Evolutionary conservation across 2,113 vertebrate species (phyloP).

Genomic region (Callaeas wilsoni): DNA sequence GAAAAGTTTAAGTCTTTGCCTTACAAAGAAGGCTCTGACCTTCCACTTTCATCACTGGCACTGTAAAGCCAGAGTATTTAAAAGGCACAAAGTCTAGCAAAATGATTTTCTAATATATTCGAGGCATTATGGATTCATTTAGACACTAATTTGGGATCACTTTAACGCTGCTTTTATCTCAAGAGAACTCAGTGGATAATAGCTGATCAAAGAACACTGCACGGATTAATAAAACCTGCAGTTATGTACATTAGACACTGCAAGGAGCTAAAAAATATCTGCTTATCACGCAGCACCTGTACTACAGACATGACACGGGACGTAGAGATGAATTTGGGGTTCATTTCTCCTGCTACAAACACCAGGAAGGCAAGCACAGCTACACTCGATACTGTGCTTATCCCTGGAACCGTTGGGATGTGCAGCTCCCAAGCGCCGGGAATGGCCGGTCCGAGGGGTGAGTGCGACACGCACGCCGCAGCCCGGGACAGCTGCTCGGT

Average conservation of each 20-base stretch:
- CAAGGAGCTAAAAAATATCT: rapidly evolving
- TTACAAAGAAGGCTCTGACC: background rate
- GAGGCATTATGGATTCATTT: background rate
- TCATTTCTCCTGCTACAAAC: background rate
- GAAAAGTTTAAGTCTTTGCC: background rate
- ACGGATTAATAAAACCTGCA: background rate
- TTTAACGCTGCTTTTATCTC: background rate
- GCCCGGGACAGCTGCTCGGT: no score
- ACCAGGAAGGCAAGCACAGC: background rate
- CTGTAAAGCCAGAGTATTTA: background rate
- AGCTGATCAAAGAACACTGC: background rate
- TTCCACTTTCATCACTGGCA: background rate
- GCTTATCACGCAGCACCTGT: rapidly evolving
- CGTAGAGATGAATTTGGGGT: rapidly evolving
- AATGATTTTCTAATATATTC: background rate
- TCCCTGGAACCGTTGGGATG: background rate
- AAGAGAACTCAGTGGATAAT: background rate
- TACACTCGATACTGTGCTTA: rapidly evolving
- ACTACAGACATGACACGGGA: rapidly evolving
- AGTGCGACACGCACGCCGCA: rapidly evolving
- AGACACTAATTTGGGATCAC: background rate
- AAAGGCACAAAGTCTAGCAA: background rate
- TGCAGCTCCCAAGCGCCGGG: background rate
- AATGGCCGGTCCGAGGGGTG: no score
- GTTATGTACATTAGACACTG: rapidly evolving